Base-by-base conservation (phyloP, 2,888 invertebrate species). In the Acleris sparsana region DNA sequence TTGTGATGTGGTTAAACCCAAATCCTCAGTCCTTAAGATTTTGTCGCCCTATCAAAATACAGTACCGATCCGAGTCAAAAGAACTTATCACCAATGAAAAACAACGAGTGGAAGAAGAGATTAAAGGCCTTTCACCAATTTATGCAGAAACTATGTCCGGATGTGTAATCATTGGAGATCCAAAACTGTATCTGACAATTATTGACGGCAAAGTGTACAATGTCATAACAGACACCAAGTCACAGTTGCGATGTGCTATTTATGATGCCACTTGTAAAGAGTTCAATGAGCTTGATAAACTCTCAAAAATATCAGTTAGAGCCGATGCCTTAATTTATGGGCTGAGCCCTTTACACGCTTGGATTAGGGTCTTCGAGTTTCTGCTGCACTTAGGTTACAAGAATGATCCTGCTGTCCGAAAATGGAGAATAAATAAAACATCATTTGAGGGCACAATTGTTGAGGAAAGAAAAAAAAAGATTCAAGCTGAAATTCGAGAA, bases 1-100 rank as follows among this genome's bases (percentile, higher is more conserved):
- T 53, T 53, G 53, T 53, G 53, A 9, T 53, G 29, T 53, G 53
- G 53, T 29, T 25, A 29, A 53, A 53, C 29, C 53, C 53, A 53
- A 29, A n/a, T 25, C 53, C 29, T 53, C 52, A 52, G 29, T 53
- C 53, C 11, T 53, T 53, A 13, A 53, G 53, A 25, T 53, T 53
- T 53, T 53, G 53, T 53, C 53, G 53, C 53, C 53, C 29, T n/a
- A 53, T 53, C 11, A 29, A 53, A 25, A 53, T 53, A 53, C 53
- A 53, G 17, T 53, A 29, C 17, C 53, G n/a, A 25, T 25, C 53
- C 13, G 53, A 53, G 29, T 53, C 53, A 25, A 53, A 53, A 25
- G 17, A 25, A 29, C 17, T 53, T 16, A 53, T 53, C 25, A 13
- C n/a, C 13, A 53, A 53, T 53, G 53, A 53, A 53, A 53, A 53